Base-by-base conservation (phyloP, 2,113 vertebrate genomes). In the Panthera uncia region DNA sequence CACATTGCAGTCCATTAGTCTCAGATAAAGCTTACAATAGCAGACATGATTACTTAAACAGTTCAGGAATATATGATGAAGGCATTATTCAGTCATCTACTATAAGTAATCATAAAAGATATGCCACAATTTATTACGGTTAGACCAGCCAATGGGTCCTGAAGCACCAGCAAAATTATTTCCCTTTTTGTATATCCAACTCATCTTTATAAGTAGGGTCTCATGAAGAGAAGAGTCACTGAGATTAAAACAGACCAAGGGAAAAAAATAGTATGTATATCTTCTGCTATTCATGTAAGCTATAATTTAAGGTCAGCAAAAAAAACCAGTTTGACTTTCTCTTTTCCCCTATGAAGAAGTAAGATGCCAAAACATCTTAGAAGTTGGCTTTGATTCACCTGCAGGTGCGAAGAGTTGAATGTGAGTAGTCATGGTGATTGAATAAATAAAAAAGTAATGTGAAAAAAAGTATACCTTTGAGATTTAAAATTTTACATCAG, bases 401-500 rank as follows among this genome's bases (percentile, higher is more conserved):
- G 66, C 97, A 98, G 95, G 98, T 98, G 98, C 63, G 73, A 98
- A 98, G 83, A 71, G 27, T 98, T 98, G 93, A 95, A 97, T 57
- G 11, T 10, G 19, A 84, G 94, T 96, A 97, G 68, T 89, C 97
- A 98, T 98, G 85, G 98, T 93, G 95, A 98, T 79, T 92, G 33
- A 97, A 97, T 96, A 98, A 98, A 98, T 92, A 97, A 71, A 19
- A 98, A 95, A 94, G 92, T 95, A 98, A 81, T 41, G 27, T 68
- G 55, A 87, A 81, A 66, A 94, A 95, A 97, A 78, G 1, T 63
- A 8, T 41, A 69, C 88, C 55, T 90, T 83, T 93, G 97, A 85
- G 97, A 97, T n/a, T 92, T 86, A 33, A 94, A 96, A 68, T 31
- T 97, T 97, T 94, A 48, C 41, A 38, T 14, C 27, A 80, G 82